A percentile compares a stretch with the other conserved stretches of the same genome.
phyloP scores from a whole-genome alignment of 2,888 invertebrate genomes.

The Tinea semifulvella region DNA sequence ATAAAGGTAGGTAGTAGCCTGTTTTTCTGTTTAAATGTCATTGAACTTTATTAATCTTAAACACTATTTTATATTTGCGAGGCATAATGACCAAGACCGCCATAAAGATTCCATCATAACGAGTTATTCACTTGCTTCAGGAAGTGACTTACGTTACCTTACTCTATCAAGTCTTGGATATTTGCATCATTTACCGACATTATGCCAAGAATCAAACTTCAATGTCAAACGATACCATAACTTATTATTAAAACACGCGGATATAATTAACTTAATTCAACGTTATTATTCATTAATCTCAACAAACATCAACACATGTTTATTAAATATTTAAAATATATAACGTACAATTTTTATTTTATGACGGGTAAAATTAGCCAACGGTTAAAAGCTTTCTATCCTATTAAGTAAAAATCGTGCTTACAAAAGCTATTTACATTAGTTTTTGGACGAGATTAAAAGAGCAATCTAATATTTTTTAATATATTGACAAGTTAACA shows the following conservation, averaged over 20 bases:
- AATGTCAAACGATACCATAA: constrained; percentile 3
- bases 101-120: background rate
- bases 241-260: background rate
- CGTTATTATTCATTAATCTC: too few relatives aligned
- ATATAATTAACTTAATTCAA: background rate
- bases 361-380: too few relatives aligned
- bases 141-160: background rate
- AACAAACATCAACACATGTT: too few relatives aligned
- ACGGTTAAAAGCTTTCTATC: too few relatives aligned
- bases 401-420: too few relatives aligned
- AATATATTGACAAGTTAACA: too few relatives aligned
- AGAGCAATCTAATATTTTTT: too few relatives aligned
- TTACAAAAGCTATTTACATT: too few relatives aligned
- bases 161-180: background rate
- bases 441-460: too few relatives aligned
- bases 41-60: background rate
- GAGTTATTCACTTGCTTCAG: background rate
- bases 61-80: background rate
- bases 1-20: too few relatives aligned
- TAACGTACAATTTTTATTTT: too few relatives aligned
- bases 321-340: too few relatives aligned
- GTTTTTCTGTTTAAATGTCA: constrained; percentile 1
- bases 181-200: constrained; percentile 1
- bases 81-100: background rate
- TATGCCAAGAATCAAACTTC: constrained; percentile 8